Evolutionary conservation across 2,888 invertebrate genomes (phyloP), one percentile per base, ranked within the genome.

Genomic region (Dryococelus australis): DNA sequence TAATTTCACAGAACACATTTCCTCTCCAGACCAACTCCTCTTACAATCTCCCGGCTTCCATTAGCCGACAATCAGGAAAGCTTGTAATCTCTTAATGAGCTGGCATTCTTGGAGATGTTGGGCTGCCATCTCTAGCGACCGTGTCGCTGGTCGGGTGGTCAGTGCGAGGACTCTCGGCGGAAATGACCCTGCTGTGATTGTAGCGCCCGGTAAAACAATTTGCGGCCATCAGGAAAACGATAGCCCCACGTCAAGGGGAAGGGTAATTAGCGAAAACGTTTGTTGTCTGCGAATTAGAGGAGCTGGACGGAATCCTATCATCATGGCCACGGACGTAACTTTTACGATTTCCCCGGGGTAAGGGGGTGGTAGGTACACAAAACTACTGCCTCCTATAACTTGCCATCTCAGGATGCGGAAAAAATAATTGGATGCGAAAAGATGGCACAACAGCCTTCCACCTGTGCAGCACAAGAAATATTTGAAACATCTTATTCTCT

Each of bases 1-100:
- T 65, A 65, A 65, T 65, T 65, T 65, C 65, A 65, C 20, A 65
- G 65, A 65, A 65, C 65, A 65, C 65, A 65, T 65, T 65, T 65
- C 20, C 65, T 20, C 65, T 16, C 5, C 65, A 16, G 65, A 65
- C 65, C 20, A 24, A 16, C 65, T 24, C 65, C 20, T 8, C 65
- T 65, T 65, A 65, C 16, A 65, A 65, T 65, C 65, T 24, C 65
- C 65, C 65, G 65, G 65, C 24, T 65, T 65, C 65, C 65, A 65
- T 65, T 65, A 65, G 65, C 20, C 65, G 65, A 65, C 65, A 65
- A 65, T 65, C 65, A 65, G 65, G 65, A 13, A 24, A 24, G 65
- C 65, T 65, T 65, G 65, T 65, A 24, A 65, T 65, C 65, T 65
- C 65, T 13, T 20, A 65, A 65, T 65, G 65, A 65, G 65, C 65